Conservation (phyloP, 2,797 vertebrate genomes). For the Phalloptychus januarius region DNA sequence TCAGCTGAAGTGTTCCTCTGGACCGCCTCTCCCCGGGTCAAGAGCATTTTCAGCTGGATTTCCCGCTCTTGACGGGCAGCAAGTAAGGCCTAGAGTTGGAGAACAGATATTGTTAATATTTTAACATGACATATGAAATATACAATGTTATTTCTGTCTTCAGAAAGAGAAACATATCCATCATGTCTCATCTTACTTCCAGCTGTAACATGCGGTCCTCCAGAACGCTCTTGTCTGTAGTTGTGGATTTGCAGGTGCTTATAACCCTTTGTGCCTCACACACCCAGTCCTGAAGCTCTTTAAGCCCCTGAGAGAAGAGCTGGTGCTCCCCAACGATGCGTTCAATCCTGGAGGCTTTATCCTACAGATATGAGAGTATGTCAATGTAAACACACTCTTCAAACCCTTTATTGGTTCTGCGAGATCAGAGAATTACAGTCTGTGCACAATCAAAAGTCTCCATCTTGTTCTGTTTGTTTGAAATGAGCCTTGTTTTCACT, state of each 20-base stretch:
- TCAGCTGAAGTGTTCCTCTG: conserved; percentile 94
- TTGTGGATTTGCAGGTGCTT: conserved; percentile 87
- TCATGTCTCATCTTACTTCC: conserved; percentile 81
- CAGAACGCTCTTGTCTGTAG: conserved; percentile 90
- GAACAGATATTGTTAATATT: not conserved
- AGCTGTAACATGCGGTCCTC: conserved; percentile 93
- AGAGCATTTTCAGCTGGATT: conserved; percentile 94
- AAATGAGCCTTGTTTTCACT: conserved; percentile 37
- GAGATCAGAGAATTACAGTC: conserved; percentile 3
- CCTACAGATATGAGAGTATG: conserved; percentile 75
- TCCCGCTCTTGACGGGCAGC: conserved; percentile 93
- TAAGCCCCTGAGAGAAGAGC: conserved; percentile 90
- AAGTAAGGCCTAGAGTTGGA: conserved; percentile 84
- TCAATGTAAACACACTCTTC: conserved; percentile 31
- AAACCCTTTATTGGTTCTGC: not conserved
- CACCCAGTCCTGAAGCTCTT: conserved; percentile 95
- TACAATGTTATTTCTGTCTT: not conserved
- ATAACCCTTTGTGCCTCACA: conserved; percentile 88
- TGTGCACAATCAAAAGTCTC: conserved; percentile 24
- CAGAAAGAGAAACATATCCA: not conserved
- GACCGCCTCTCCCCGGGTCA: conserved; percentile 93
- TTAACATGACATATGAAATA: not conserved
- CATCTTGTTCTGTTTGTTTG: conserved; percentile 38
- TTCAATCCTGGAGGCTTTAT: conserved; percentile 93
- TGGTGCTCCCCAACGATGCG: conserved; percentile 91